Evolutionary conservation across 2,113 vertebrate genomes (phyloP).

Genomic region (Corythoichthys haematopterus): DNA sequence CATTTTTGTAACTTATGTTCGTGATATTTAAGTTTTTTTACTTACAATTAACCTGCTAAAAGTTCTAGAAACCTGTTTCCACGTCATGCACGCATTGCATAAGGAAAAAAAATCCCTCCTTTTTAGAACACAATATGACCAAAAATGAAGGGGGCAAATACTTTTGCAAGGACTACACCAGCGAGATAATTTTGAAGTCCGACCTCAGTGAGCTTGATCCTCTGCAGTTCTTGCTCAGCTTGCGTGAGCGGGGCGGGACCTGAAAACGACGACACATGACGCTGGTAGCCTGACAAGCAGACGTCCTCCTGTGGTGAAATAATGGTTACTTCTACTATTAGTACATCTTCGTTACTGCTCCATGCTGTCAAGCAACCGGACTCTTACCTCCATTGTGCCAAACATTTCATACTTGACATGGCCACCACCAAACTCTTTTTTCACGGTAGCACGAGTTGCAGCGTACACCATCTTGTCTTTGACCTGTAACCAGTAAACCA

Average conservation of each 20-base stretch:
- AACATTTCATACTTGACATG: constrained; percentile 96
- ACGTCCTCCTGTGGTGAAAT: constrained; percentile 81
- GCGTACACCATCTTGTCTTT: constrained; percentile 98
- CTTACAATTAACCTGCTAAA: too few species aligned
- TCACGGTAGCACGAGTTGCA: constrained; percentile 91
- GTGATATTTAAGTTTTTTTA: too few species aligned
- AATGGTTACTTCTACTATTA: not conserved
- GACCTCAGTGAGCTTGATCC: constrained; percentile 95
- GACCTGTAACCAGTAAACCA: constrained; percentile 70
- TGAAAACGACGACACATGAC: constrained; percentile 81
- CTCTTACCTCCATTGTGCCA: constrained; percentile 86
- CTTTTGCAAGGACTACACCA: constrained; percentile 1
- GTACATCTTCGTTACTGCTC: not conserved
- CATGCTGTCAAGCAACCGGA: not conserved
- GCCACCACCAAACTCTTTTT: constrained; percentile 96
- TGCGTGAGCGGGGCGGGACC: constrained; percentile 87
- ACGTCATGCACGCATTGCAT: too few species aligned
- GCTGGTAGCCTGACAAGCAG: constrained; percentile 88
- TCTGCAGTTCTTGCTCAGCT: constrained; percentile 91
- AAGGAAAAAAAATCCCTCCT: not conserved
- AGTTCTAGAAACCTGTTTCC: too few species aligned
- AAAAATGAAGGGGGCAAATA: not conserved
- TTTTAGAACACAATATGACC: not conserved
- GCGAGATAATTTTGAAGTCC: constrained; percentile 29
- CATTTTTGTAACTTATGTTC: too few species aligned